Percentiles rank a stretch among this genome's conserved stretches.
phyloP scores from a whole-genome alignment of 2,797 vertebrate species.

The Thamnophis elegans region DNA sequence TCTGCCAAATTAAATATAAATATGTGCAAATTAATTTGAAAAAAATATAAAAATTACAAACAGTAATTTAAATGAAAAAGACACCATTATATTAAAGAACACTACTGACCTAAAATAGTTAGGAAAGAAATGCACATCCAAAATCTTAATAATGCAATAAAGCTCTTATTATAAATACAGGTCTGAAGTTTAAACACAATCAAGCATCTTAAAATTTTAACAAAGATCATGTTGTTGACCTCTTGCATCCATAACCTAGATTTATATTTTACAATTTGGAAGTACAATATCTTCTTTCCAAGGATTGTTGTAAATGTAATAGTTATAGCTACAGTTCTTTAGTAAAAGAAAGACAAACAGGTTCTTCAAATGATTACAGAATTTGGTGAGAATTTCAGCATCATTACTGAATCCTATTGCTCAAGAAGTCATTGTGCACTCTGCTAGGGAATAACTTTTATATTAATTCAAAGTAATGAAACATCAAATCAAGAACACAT shows the following conservation, averaged over 20 bases:
- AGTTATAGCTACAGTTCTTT: constrained; percentile 2
- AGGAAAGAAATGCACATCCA: not conserved
- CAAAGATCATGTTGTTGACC: not conserved
- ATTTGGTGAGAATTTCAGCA: not conserved
- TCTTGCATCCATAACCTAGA: not conserved
- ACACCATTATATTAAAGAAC: not conserved
- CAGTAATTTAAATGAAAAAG: not conserved
- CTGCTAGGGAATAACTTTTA: not conserved
- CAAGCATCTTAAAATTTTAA: not conserved
- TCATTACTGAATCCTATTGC: not conserved
- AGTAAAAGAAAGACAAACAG: not conserved
- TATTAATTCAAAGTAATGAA: constrained; percentile 5
- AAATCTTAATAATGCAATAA: not conserved
- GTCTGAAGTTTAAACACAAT: not conserved
- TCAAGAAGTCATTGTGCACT: not conserved
- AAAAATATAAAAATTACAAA: not conserved
- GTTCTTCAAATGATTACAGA: not conserved
- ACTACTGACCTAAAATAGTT: not conserved
- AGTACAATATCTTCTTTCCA: not conserved
- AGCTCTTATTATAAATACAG: not conserved
- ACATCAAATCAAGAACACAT: not conserved
- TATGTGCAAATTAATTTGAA: not conserved
- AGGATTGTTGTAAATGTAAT: not conserved
- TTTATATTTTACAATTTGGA: not conserved
- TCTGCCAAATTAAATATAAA: not conserved